A percentile compares a stretch with the other conserved stretches of the same genome.
phyloP scores from a whole-genome alignment of 2,888 invertebrate species.

The Tipula unca region DNA sequence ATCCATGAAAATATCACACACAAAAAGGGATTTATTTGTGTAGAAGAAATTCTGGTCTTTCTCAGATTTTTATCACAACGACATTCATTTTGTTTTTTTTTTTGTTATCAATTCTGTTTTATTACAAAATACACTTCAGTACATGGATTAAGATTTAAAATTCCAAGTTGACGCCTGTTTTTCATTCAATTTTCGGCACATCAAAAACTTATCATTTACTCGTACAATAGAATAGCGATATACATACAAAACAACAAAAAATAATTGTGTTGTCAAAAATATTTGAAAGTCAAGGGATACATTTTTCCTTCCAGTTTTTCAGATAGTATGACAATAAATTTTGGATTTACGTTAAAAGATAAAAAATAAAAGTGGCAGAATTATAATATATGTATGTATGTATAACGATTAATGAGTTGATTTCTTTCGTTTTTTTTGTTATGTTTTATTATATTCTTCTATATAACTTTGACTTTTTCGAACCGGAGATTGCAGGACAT shows the following conservation, averaged over 20 bases:
- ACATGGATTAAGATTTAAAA: not conserved
- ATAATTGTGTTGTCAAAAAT: not conserved
- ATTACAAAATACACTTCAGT: not conserved
- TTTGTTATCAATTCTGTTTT: not conserved
- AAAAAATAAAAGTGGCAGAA: not conserved
- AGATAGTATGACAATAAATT: not conserved
- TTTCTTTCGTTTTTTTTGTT: not conserved
- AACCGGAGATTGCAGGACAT: conserved; percentile 14
- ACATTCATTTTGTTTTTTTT: not conserved
- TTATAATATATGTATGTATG: not conserved
- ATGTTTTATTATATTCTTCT: not conserved
- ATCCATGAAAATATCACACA: not conserved
- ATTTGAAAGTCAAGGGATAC: not conserved
- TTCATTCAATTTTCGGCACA: not conserved
- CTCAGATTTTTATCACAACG: not conserved
- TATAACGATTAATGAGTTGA: not conserved
- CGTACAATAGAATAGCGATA: conserved; percentile 14
- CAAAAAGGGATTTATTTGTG: not conserved
- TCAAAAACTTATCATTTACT: not conserved
- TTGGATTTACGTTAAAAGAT: not conserved
- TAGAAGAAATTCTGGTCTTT: not conserved
- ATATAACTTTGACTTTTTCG: not conserved
- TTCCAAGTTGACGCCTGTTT: not conserved
- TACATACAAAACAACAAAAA: not conserved
- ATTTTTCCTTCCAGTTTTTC: not conserved